A percentile compares a stretch with the other conserved stretches of the same genome.
phyloP scores from a whole-genome alignment of 2,113 vertebrate species.

The Spermophilus dauricus region DNA sequence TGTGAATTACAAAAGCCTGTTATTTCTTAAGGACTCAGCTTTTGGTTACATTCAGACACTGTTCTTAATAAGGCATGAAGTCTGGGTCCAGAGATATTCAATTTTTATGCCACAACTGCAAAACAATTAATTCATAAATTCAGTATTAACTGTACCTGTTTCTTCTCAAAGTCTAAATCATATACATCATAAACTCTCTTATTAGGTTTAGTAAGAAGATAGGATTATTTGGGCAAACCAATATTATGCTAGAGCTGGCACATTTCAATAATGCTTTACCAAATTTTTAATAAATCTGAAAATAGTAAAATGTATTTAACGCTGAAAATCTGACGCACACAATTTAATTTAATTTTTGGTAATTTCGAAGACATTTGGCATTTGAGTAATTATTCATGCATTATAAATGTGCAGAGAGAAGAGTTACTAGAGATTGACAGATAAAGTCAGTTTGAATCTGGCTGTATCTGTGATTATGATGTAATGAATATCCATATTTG shows the following conservation, averaged over 20 bases:
- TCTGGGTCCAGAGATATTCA: background rate
- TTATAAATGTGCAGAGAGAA: slow-evolving; percentile 18
- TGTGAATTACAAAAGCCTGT: background rate
- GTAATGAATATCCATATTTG: slow-evolving; percentile 3
- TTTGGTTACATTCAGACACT: slow-evolving; percentile 23
- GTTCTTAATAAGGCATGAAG: background rate
- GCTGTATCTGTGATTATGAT: background rate
- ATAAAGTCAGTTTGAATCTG: slow-evolving; percentile 62
- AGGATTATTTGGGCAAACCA: background rate
- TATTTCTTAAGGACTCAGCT: background rate
- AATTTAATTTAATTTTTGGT: slow-evolving; percentile 45
- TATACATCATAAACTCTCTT: background rate
- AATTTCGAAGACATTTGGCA: slow-evolving; percentile 49
- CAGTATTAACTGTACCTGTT: background rate
- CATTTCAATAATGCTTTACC: background rate
- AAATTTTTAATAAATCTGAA: slow-evolving; percentile 51
- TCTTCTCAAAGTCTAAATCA: slow-evolving; percentile 22
- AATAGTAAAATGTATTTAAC: slow-evolving; percentile 19
- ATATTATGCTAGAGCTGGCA: slow-evolving; percentile 26
- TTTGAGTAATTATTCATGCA: slow-evolving; percentile 6
- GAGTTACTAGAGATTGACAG: slow-evolving; percentile 37
- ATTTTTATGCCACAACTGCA: slow-evolving; percentile 6
- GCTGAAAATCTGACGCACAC: background rate
- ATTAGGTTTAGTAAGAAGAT: background rate
- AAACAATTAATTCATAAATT: background rate